phyloP scores from a whole-genome alignment of 2,888 invertebrate species.

The Embidobia sp. region DNA sequence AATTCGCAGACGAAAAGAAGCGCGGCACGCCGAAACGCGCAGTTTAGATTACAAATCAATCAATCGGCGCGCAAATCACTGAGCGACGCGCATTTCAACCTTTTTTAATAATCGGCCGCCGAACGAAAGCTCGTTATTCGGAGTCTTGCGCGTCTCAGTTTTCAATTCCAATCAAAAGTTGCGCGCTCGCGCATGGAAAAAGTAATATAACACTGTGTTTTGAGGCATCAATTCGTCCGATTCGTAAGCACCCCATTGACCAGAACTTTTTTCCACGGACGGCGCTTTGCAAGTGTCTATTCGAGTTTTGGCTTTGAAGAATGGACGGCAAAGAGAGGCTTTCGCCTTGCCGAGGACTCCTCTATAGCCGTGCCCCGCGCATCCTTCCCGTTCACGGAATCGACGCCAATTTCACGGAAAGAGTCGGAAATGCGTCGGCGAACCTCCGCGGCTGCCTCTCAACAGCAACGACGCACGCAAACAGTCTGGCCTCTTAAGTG shows the following conservation, averaged over 20 bases:
- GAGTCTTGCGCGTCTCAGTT: conserved; percentile 26
- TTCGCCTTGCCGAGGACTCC: conserved; percentile 50
- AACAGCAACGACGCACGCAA: conserved; percentile 40
- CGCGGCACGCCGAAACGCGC: no score
- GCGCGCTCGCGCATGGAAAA: conserved; percentile 34
- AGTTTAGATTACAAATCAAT: conserved; percentile 18
- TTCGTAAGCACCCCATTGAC: conserved; percentile 65
- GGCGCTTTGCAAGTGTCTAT: conserved; percentile 65
- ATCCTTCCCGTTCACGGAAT: conserved; percentile 60
- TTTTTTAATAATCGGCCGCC: conserved; percentile 23
- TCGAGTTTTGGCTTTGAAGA: conserved; percentile 66
- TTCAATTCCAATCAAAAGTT: conserved; percentile 58
- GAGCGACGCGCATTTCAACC: background rate
- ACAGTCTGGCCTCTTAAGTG: conserved; percentile 54
- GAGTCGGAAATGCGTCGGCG: conserved; percentile 59
- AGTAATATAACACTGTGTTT: conserved; percentile 63
- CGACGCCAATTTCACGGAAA: conserved; percentile 59
- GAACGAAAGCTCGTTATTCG: conserved; percentile 45
- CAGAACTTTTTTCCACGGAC: conserved; percentile 66
- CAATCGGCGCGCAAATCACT: background rate
- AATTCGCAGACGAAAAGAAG: conserved; percentile 9
- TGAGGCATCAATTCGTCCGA: conserved; percentile 64
- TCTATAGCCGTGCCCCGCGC: conserved; percentile 44
- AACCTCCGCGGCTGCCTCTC: conserved; percentile 60
- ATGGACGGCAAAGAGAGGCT: conserved; percentile 61